These are phyloP conservation scores for Basileuterus tristriatus DNA, from an alignment of 2,797 vertebrate species.

Conservation along the genomic window DNA sequence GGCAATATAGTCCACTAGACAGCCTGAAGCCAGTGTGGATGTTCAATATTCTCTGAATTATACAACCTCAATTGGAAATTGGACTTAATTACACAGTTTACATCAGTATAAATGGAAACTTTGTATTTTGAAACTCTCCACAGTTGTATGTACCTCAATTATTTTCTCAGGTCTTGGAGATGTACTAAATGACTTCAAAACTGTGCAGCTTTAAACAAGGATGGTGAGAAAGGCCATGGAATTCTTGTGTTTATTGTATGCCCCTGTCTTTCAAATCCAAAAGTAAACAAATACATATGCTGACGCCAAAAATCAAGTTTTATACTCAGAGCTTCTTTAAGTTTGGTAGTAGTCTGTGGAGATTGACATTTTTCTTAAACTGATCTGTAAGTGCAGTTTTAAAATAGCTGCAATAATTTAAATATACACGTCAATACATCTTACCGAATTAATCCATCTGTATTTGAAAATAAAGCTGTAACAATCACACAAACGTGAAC, in stretches of 20 bases:
- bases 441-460: background rate
- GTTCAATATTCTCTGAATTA: constrained; percentile 20
- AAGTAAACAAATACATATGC: background rate
- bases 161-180: background rate
- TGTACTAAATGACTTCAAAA: background rate
- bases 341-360: background rate
- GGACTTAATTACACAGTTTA: background rate
- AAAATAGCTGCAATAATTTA: background rate
- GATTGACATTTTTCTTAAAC: background rate
- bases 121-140: background rate
- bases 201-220: background rate
- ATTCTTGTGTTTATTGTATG: background rate
- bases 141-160: background rate
- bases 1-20: constrained; percentile 44
- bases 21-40: background rate
- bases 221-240: background rate
- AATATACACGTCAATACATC: background rate
- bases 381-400: background rate
- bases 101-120: background rate
- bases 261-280: background rate
- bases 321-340: background rate
- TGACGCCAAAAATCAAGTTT: background rate
- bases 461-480: background rate
- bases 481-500: background rate
- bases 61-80: background rate